phyloP scores from a whole-genome alignment of 2,113 vertebrate genomes.

The Burhinus bistriatus region DNA sequence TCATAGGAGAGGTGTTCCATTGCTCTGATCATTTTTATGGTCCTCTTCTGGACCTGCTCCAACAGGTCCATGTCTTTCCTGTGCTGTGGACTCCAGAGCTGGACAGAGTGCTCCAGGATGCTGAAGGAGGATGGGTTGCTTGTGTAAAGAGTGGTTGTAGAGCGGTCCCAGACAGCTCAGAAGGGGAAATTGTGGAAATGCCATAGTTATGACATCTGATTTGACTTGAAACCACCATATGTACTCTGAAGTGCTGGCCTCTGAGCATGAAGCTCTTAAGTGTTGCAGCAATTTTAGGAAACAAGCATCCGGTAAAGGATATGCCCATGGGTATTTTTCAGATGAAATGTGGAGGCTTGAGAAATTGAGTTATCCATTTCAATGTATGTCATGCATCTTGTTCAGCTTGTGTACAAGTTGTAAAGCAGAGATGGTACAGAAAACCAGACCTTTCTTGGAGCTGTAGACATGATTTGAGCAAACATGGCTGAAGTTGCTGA shows the following conservation, averaged over 20 bases:
- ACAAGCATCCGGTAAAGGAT: not conserved
- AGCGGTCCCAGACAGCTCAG: not conserved
- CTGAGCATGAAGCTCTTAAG: not conserved
- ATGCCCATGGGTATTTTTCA: not conserved
- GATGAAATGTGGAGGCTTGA: not conserved
- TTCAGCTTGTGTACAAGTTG: not conserved
- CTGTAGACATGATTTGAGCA: not conserved
- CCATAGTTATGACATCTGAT: not conserved
- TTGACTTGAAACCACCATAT: slow-evolving; percentile 21
- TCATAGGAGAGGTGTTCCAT: not conserved
- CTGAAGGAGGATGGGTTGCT: not conserved
- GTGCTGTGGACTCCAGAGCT: not conserved
- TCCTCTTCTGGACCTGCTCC: not conserved
- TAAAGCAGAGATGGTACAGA: not conserved
- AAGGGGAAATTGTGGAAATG: slow-evolving; percentile 2
- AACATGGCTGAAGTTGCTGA: not conserved
- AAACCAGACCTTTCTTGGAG: not conserved
- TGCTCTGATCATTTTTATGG: not conserved
- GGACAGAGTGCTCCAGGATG: not conserved
- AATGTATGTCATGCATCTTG: not conserved
- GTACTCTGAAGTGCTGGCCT: not conserved
- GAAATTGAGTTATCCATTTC: not conserved
- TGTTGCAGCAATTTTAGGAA: not conserved
- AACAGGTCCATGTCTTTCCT: not conserved
- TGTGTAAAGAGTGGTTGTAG: not conserved